Evolutionary conservation across 2,113 vertebrate genomes (phyloP).

Genomic region (Toxotes chatareus): DNA sequence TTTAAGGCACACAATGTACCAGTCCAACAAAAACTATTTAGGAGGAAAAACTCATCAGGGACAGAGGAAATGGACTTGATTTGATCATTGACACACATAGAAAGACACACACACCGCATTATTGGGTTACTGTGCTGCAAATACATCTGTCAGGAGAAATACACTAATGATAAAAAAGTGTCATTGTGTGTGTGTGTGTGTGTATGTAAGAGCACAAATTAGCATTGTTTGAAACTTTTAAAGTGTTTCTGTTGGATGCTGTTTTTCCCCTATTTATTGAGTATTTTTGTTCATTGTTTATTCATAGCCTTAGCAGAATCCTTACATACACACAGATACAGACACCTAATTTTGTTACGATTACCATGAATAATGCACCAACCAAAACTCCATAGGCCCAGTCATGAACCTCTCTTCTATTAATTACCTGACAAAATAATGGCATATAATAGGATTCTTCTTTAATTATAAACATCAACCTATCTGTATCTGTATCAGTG

Average conservation of each 20-base stretch:
- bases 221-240: slow-evolving; percentile 7
- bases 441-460: neutral
- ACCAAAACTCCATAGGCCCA: slow-evolving; percentile 29
- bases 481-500: neutral
- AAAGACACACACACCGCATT: slow-evolving; percentile 5
- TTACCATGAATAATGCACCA: slow-evolving; percentile 52
- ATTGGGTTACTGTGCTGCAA: slow-evolving; percentile 12
- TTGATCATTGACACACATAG: slow-evolving; percentile 55
- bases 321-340: slow-evolving; percentile 7
- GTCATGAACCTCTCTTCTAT: slow-evolving; percentile 34
- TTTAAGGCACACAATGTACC: slow-evolving; percentile 49
- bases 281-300: slow-evolving; percentile 29
- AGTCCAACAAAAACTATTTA: slow-evolving; percentile 54
- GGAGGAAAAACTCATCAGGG: slow-evolving; percentile 50
- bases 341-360: slow-evolving; percentile 26
- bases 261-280: neutral
- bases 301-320: slow-evolving; percentile 20
- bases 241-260: neutral
- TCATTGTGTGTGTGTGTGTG: neutral
- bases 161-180: neutral
- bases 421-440: slow-evolving; percentile 45
- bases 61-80: slow-evolving; percentile 39
- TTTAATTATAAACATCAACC: slow-evolving; percentile 13
- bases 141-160: slow-evolving; percentile 38
- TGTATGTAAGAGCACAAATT: neutral